Percentiles rank a stretch among this genome's conserved stretches.
phyloP scores from a whole-genome alignment of 1,140 invertebrate genomes.

The Copidosoma floridanum region DNA sequence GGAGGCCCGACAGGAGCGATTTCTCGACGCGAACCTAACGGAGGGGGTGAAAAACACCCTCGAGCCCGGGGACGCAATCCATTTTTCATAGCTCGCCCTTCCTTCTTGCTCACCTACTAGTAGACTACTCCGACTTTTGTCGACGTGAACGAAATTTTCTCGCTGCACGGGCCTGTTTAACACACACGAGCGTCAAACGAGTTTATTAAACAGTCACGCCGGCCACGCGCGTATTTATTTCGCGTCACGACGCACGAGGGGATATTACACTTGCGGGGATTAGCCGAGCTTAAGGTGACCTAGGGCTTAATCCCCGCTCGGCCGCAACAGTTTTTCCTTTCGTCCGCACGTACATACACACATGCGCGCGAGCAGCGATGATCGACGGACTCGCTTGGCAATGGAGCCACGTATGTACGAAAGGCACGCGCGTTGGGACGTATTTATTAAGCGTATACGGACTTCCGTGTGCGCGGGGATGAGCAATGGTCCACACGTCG shows the following conservation, averaged over 20 bases:
- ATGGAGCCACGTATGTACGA: background rate
- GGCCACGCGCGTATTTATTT: background rate
- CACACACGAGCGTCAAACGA: too few species aligned
- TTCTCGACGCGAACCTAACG: background rate
- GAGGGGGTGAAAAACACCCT: background rate
- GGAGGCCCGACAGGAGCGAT: constrained; percentile 10
- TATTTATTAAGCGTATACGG: too few species aligned
- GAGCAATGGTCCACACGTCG: too few species aligned
- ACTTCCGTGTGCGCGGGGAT: too few species aligned
- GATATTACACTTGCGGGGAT: constrained; percentile 39
- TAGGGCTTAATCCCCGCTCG: constrained; percentile 48
- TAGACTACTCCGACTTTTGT: background rate
- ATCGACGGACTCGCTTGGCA: too few species aligned
- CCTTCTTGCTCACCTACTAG: constrained; percentile 9
- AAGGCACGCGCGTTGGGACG: background rate
- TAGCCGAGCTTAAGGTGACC: constrained; percentile 47
- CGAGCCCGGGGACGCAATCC: constrained; percentile 7
- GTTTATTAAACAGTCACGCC: constrained; percentile 11
- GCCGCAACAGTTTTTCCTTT: too few species aligned
- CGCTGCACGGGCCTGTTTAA: too few species aligned
- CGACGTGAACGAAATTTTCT: constrained; percentile 3
- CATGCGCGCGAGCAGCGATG: background rate
- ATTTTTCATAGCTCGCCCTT: constrained; percentile 18
- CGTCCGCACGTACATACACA: background rate
- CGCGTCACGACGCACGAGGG: background rate